Percentiles rank a stretch among this genome's conserved stretches.
These are phyloP conservation scores for Gobius niger DNA, from an alignment of 2,113 vertebrate genomes.

Conservation along the genomic window DNA sequence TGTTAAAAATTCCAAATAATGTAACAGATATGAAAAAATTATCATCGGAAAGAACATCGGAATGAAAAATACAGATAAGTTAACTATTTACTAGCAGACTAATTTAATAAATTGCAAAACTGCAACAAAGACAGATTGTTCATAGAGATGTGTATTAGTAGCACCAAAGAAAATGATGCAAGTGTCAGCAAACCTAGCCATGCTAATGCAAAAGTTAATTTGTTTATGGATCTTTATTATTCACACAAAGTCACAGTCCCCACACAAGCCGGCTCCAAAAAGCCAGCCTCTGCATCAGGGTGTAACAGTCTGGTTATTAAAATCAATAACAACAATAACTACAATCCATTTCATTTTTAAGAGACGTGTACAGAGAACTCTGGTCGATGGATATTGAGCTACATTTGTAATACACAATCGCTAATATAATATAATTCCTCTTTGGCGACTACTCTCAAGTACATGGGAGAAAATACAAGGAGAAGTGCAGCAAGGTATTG, in stretches of 20 bases:
- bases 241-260: slow-evolving; percentile 28
- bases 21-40: no score
- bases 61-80: background rate
- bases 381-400: slow-evolving; percentile 72
- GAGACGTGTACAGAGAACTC: slow-evolving; percentile 45
- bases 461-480: slow-evolving; percentile 43
- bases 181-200: slow-evolving; percentile 46
- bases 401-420: slow-evolving; percentile 68
- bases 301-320: slow-evolving; percentile 72
- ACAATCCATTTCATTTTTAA: slow-evolving; percentile 71
- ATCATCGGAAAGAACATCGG: no score
- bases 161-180: slow-evolving; percentile 11
- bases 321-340: slow-evolving; percentile 79
- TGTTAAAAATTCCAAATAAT: no score
- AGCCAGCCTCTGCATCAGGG: slow-evolving; percentile 34
- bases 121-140: background rate
- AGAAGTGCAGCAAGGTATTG: slow-evolving; percentile 29
- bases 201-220: slow-evolving; percentile 51
- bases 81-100: background rate
- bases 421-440: slow-evolving; percentile 67
- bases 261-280: slow-evolving; percentile 16
- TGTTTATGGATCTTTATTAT: slow-evolving; percentile 54
- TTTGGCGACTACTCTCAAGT: slow-evolving; percentile 42
- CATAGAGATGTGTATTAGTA: background rate
- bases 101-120: background rate